Evolutionary conservation across 1,140 invertebrate genomes (phyloP).

Genomic region (Gryllus bimaculatus): DNA sequence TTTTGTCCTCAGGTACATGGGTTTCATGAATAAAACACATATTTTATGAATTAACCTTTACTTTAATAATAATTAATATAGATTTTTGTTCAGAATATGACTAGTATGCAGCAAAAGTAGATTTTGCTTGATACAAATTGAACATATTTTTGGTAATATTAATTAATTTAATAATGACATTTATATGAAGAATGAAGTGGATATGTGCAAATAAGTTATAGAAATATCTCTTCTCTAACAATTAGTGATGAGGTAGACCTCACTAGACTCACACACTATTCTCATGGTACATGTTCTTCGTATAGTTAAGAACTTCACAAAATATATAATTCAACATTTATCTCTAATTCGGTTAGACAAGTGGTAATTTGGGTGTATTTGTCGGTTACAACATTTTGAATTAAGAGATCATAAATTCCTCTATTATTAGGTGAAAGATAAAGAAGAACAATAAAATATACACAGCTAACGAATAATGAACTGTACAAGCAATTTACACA

Average conservation of each 20-base stretch:
- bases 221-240: constrained; percentile 5
- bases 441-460: not conserved
- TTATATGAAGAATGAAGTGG: not conserved
- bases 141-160: not conserved
- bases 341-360: not conserved
- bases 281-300: not conserved
- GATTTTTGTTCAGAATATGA: not conserved
- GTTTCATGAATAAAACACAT: not conserved
- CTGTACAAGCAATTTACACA: too few species aligned
- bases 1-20: too few species aligned
- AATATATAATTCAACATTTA: not conserved
- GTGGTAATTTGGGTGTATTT: not conserved
- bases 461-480: too few species aligned
- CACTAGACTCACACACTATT: not conserved
- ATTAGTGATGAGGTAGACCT: not conserved
- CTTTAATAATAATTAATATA: not conserved
- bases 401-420: not conserved
- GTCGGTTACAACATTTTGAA: not conserved
- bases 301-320: not conserved
- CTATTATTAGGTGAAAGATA: not conserved
- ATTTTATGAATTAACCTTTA: not conserved
- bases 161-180: not conserved
- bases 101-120: not conserved
- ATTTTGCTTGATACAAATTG: not conserved
- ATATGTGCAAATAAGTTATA: constrained; percentile 6